Conservation (phyloP, 2,797 vertebrate species). For the Anabacerthia variegaticeps region DNA sequence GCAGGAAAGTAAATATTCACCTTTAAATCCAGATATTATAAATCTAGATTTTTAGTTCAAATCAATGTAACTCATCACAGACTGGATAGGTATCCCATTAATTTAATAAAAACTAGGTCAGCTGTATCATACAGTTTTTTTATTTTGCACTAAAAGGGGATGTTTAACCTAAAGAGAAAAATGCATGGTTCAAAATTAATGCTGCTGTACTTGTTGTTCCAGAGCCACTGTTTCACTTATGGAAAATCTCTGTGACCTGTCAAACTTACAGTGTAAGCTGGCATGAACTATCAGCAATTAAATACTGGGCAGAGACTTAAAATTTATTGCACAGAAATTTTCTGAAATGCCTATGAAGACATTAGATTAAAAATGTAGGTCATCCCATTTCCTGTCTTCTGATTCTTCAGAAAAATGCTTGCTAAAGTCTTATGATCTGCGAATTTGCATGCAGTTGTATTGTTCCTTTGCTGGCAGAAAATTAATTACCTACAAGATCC, state of each 20-base stretch:
- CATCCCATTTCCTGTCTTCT: neutral
- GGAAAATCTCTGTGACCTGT: neutral
- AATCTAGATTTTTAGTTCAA: slow-evolving; percentile 8
- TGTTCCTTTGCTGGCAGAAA: neutral
- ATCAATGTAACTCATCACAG: neutral
- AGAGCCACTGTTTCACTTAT: neutral
- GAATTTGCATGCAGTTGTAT: neutral
- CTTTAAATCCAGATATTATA: neutral
- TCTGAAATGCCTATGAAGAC: neutral
- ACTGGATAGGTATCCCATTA: neutral
- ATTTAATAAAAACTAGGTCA: slow-evolving; percentile 1
- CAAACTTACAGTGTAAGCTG: neutral
- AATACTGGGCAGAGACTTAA: neutral
- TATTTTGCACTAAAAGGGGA: neutral
- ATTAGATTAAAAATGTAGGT: neutral
- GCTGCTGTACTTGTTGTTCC: neutral
- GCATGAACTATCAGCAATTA: neutral
- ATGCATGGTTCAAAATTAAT: neutral
- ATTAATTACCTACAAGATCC: neutral
- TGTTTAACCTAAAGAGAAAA: neutral
- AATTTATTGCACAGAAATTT: neutral
- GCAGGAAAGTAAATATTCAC: neutral
- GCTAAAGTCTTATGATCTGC: neutral
- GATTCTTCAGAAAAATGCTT: neutral
- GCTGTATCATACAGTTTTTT: neutral